Conservation (phyloP, 2,113 vertebrate genomes). For the Daphoenositta chrysoptera region DNA sequence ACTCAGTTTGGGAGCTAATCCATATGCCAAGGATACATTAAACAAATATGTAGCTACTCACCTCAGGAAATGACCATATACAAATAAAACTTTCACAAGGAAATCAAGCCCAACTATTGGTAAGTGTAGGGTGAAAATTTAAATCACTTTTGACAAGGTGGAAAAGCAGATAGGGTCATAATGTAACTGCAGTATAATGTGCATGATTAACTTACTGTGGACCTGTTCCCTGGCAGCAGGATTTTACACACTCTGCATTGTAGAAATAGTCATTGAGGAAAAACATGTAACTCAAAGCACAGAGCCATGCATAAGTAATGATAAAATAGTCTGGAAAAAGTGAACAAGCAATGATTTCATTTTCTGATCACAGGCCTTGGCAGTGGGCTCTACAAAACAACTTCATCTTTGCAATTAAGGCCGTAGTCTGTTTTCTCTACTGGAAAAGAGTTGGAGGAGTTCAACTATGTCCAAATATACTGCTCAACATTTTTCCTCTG, state of each 20-base stretch:
- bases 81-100: not conserved
- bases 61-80: conserved; percentile 24
- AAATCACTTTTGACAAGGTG: conserved; percentile 24
- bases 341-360: not conserved
- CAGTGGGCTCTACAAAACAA: not conserved
- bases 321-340: not conserved
- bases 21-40: conserved; percentile 29
- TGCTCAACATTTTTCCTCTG: not conserved
- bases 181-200: not conserved
- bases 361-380: not conserved
- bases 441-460: not conserved
- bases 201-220: not conserved
- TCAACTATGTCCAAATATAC: not conserved
- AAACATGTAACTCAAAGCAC: not conserved
- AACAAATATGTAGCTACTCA: conserved; percentile 28
- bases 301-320: not conserved
- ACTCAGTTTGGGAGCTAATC: conserved; percentile 32
- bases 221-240: not conserved
- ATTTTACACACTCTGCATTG: not conserved
- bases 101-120: not conserved
- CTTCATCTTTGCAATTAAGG: not conserved
- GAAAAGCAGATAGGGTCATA: conserved; percentile 22
- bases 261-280: not conserved
- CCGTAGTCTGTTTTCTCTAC: not conserved
- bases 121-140: conserved; percentile 17